These are phyloP conservation scores for Thalassoma bifasciatum DNA, from an alignment of 2,113 vertebrate species.

Conservation along the genomic window DNA sequence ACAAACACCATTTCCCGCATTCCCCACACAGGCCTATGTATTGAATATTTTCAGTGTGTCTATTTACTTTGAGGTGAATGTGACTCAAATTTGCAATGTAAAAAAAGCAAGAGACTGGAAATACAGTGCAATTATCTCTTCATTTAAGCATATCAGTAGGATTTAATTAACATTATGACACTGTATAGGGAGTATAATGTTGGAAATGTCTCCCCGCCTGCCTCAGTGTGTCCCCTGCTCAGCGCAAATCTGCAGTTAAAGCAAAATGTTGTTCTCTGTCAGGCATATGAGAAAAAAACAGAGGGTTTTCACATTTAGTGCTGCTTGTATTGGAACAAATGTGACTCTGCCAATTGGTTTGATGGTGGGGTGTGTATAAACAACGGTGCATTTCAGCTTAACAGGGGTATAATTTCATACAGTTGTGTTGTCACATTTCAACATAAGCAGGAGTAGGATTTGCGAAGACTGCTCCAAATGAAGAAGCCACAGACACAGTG, in stretches of 20 bases:
- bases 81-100: too few relatives aligned
- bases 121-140: too few relatives aligned
- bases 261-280: conserved; percentile 46
- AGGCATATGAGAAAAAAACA: conserved; percentile 31
- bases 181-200: neutral
- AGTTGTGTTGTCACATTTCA: conserved; percentile 21
- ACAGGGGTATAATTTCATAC: conserved; percentile 43
- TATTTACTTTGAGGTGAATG: too few relatives aligned
- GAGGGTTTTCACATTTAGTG: conserved; percentile 33
- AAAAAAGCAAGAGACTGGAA: too few relatives aligned
- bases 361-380: conserved; percentile 43
- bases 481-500: conserved; percentile 29
- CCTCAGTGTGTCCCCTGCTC: conserved; percentile 28
- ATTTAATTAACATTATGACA: conserved; percentile 21
- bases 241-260: conserved; percentile 52
- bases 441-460: conserved; percentile 36
- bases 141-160: neutral
- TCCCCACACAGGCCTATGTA: too few relatives aligned
- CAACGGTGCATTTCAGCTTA: conserved; percentile 36
- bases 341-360: conserved; percentile 57
- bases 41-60: too few relatives aligned
- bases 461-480: conserved; percentile 20
- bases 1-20: too few relatives aligned
- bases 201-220: conserved; percentile 7
- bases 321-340: conserved; percentile 45